Percentiles rank a stretch among this genome's conserved stretches.
These are phyloP conservation scores for Conchocele bisecta DNA, from an alignment of 2,888 invertebrate species.

Conservation along the genomic window DNA sequence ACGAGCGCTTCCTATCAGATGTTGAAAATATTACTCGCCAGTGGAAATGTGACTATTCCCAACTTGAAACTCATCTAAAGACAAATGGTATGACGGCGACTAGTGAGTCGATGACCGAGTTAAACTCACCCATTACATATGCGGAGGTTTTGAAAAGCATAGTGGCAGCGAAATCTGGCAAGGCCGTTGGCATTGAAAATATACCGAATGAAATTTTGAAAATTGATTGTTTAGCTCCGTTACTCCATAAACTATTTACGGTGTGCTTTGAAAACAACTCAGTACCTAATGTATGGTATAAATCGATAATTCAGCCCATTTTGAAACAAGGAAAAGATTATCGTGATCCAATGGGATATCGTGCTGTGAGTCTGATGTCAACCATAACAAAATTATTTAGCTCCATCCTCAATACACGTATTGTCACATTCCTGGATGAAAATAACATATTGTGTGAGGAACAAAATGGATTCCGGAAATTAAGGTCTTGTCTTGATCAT, in stretches of 20 bases:
- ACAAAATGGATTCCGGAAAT: background rate
- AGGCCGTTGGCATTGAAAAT: slow-evolving; percentile 15
- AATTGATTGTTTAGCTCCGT: background rate
- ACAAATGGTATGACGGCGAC: too few relatives aligned
- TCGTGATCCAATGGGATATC: slow-evolving; percentile 9
- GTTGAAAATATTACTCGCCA: too few relatives aligned
- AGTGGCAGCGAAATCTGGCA: background rate
- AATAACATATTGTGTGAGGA: background rate
- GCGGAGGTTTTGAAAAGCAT: too few relatives aligned
- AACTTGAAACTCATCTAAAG: too few relatives aligned
- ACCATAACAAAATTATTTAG: slow-evolving; percentile 10
- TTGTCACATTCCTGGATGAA: background rate
- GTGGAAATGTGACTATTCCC: too few relatives aligned
- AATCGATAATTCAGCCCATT: slow-evolving; percentile 14
- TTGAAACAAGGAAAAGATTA: slow-evolving; percentile 24
- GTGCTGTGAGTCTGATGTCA: slow-evolving; percentile 10
- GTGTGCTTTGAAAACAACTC: slow-evolving; percentile 2
- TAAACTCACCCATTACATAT: too few relatives aligned
- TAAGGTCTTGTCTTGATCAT: slow-evolving; percentile 18
- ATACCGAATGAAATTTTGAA: slow-evolving; percentile 7
- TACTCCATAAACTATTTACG: background rate
- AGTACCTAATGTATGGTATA: slow-evolving; percentile 18
- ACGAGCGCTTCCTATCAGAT: too few relatives aligned
- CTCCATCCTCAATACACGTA: slow-evolving; percentile 2
- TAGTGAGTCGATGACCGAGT: too few relatives aligned